Conservation (phyloP, 1,140 invertebrate species). For the Leptestheria dahalacensis region DNA sequence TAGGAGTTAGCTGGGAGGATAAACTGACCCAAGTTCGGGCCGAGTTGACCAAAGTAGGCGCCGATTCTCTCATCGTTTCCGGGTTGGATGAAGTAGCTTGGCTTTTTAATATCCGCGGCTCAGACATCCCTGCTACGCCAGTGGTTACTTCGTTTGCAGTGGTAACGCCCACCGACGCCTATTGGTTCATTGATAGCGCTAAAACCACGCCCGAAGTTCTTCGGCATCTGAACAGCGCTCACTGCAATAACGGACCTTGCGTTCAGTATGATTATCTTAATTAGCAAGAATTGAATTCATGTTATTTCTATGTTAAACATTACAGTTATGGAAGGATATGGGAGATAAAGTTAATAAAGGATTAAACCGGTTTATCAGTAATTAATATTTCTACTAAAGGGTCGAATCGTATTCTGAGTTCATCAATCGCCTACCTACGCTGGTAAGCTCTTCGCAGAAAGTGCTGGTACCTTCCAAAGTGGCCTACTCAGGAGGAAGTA, state of each 20-base stretch:
- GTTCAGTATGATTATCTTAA: too few species aligned
- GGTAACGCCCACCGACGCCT: constrained; percentile 27
- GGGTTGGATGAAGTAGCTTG: constrained; percentile 88
- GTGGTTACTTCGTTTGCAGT: constrained; percentile 66
- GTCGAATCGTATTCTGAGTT: too few species aligned
- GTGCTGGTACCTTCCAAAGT: constrained; percentile 54
- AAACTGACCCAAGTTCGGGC: constrained; percentile 53
- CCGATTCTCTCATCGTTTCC: constrained; percentile 66
- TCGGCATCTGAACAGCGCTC: constrained; percentile 22
- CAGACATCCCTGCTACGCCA: constrained; percentile 75
- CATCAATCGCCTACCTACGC: constrained; percentile 44
- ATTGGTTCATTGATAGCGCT: constrained; percentile 36
- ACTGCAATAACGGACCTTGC: too few species aligned
- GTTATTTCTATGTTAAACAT: background rate
- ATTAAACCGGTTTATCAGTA: too few species aligned
- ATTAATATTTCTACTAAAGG: too few species aligned
- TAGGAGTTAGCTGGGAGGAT: constrained; percentile 49
- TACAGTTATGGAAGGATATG: too few species aligned
- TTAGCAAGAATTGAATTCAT: background rate
- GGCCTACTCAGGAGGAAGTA: constrained; percentile 52
- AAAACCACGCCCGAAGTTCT: constrained; percentile 27
- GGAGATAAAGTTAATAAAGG: too few species aligned
- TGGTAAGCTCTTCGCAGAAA: constrained; percentile 44
- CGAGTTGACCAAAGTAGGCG: constrained; percentile 44
- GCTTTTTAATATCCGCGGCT: constrained; percentile 82